Evolutionary conservation across 2,113 vertebrate species (phyloP).

Genomic region (Natator depressus): DNA sequence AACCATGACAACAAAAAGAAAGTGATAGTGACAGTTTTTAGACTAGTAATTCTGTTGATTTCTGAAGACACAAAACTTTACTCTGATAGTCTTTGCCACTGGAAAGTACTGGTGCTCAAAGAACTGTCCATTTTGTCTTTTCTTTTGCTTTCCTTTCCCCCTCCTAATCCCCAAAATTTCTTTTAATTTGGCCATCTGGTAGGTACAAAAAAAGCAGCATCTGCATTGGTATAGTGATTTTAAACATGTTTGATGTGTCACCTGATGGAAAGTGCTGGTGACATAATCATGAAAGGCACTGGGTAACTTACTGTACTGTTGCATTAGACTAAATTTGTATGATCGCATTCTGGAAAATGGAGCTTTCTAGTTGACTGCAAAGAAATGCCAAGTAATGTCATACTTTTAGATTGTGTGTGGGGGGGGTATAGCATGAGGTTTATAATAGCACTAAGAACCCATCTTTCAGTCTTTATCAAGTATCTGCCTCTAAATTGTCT

Average conservation of each 20-base stretch:
- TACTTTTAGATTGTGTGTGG: slow-evolving; percentile 29
- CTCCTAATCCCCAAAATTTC: slow-evolving; percentile 38
- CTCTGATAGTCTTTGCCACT: slow-evolving; percentile 31
- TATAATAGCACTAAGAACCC: slow-evolving; percentile 11
- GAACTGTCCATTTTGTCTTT: slow-evolving; percentile 45
- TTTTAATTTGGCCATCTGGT: slow-evolving; percentile 70
- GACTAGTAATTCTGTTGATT: slow-evolving; percentile 49
- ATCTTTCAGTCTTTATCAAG: slow-evolving; percentile 20
- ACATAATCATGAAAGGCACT: slow-evolving; percentile 42
- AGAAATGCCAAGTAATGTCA: slow-evolving; percentile 50
- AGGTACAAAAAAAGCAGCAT: slow-evolving; percentile 12
- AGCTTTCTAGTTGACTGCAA: slow-evolving; percentile 37
- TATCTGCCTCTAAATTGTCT: slow-evolving; percentile 31
- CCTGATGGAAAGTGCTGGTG: slow-evolving; percentile 58
- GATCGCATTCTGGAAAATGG: slow-evolving; percentile 5
- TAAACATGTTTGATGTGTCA: slow-evolving; percentile 63
- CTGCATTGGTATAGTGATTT: slow-evolving; percentile 51
- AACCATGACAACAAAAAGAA: slow-evolving; percentile 26
- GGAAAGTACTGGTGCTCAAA: slow-evolving; percentile 27
- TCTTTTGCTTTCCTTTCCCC: neutral
- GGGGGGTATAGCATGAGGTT: slow-evolving; percentile 42
- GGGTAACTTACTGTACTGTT: slow-evolving; percentile 25
- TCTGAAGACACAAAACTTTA: slow-evolving; percentile 31
- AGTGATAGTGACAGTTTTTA: slow-evolving; percentile 26
- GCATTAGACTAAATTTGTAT: slow-evolving; percentile 18